Percentiles rank a stretch among this genome's conserved stretches.
These are phyloP conservation scores for Anadara kagoshimensis DNA, from an alignment of 1,140 invertebrate species.

Conservation along the genomic window DNA sequence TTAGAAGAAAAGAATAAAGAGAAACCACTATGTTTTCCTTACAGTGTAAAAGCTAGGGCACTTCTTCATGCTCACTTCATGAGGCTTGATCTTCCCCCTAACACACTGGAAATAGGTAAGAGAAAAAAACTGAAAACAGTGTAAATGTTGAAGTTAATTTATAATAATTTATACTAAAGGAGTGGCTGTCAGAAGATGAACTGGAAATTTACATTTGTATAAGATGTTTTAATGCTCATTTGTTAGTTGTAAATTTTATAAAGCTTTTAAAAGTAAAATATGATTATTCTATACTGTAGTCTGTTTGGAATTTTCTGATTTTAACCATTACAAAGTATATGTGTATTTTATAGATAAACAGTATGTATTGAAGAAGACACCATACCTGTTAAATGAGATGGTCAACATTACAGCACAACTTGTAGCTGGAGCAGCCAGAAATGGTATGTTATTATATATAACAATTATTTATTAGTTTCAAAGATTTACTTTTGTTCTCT, in stretches of 20 bases:
- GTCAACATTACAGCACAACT: slow-evolving; percentile 95
- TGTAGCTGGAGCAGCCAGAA: slow-evolving; percentile 90
- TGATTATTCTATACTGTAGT: no score
- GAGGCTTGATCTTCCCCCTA: slow-evolving; percentile 85
- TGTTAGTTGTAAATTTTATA: no score
- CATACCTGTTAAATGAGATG: slow-evolving; percentile 98
- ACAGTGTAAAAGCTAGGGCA: slow-evolving; percentile 96
- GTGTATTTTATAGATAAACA: slow-evolving; percentile 70
- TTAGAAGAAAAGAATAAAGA: slow-evolving; percentile 97
- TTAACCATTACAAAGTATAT: not conserved
- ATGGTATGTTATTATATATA: slow-evolving; percentile 79
- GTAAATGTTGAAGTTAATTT: no score
- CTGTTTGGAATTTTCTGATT: no score
- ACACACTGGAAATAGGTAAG: slow-evolving; percentile 83
- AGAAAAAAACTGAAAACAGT: no score
- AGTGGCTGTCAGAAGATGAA: no score
- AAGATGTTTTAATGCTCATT: no score
- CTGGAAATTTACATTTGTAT: no score
- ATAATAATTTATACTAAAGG: no score
- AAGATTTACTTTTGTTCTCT: no score
- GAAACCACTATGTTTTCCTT: slow-evolving; percentile 92
- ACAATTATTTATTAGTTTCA: not conserved
- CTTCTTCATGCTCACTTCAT: slow-evolving; percentile 95
- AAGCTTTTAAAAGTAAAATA: not conserved
- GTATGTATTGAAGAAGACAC: slow-evolving; percentile 93